Evolutionary conservation across 2,113 vertebrate species (phyloP).

Genomic region (Scytalopus superciliaris): DNA sequence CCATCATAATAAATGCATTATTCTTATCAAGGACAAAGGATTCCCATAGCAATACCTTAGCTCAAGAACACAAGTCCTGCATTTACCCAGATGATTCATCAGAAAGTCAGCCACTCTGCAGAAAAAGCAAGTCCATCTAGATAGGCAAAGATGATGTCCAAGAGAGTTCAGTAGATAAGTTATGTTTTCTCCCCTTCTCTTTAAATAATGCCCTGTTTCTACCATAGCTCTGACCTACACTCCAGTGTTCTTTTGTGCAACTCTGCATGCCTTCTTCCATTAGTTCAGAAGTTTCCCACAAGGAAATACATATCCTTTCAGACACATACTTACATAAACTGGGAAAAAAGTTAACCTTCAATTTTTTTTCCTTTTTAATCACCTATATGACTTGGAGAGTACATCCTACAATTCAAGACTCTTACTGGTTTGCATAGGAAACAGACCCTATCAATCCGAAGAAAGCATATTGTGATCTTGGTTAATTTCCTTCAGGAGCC

Average conservation of each 20-base stretch:
- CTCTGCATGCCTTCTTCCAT: not conserved
- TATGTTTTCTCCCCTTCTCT: not conserved
- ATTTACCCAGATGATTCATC: conserved; percentile 48
- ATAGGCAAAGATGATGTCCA: not conserved
- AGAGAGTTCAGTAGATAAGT: not conserved
- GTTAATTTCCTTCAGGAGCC: not conserved
- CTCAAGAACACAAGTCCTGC: not conserved
- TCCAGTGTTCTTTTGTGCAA: not conserved
- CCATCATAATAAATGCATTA: not conserved
- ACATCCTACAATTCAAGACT: not conserved
- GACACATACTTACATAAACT: not conserved
- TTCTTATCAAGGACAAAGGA: conserved; percentile 15
- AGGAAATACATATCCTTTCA: not conserved
- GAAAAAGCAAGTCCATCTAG: not conserved
- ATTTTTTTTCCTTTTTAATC: not conserved
- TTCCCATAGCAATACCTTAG: not conserved
- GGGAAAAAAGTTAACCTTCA: not conserved
- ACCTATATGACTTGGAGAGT: not conserved
- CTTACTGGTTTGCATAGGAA: not conserved
- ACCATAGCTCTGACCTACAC: not conserved
- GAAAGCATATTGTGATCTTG: not conserved
- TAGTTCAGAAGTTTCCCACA: not conserved
- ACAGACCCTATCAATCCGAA: not conserved
- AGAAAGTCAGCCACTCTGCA: not conserved
- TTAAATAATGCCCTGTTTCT: not conserved